Evolutionary conservation across 2,797 vertebrate genomes (phyloP), one percentile per base, ranked within the genome.

Genomic region (Lateolabrax maculatus): DNA sequence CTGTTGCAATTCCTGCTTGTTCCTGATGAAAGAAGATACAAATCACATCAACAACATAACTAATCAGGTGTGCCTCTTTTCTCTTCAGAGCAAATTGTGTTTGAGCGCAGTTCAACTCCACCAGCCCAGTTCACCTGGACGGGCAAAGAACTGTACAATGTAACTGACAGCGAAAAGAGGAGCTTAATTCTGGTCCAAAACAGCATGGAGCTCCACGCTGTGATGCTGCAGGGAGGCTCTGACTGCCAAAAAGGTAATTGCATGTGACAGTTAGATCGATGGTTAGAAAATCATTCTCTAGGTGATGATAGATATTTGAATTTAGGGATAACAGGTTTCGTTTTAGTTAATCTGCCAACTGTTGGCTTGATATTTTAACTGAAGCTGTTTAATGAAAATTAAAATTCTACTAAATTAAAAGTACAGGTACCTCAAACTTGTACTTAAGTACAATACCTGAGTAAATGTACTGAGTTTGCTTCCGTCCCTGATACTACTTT

Each of bases 161-260:
- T 95, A 25, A 68, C 43, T 0, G 94, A 95, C 79, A 34, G 1
- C 5, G 64, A 89, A 58, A 89, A 94, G 79, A 91, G 84, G 58
- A 85, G 52, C 73, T 58, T 90, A 21, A 71, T 94, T 4, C 29
- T 74, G 52, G 41, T 83, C 9, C 0, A 7, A 0, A 71, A 87
- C 64, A 85, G 72, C 69, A 86, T 91, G 92, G 86, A 94, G 88
- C 92, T 95, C 23, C 84, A 91, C 1, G 90, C 93, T 0, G 71
- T 95, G 65, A 84, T 79, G 70, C 88, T 95, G 81, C 93, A 91
- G 68, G 93, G 84, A 37, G 91, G 90, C 25, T 78, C 53, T 5
- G 52, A 49, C 0, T 2, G 39, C 48, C 78, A 36, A 61, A 90
- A 91, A 92, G 92, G 94, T 95, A 66, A 71, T 2, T 16, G 1